phyloP scores from a whole-genome alignment of 37 sponge, comb jelly and placozoan genomes.

The Spongia lamella region DNA sequence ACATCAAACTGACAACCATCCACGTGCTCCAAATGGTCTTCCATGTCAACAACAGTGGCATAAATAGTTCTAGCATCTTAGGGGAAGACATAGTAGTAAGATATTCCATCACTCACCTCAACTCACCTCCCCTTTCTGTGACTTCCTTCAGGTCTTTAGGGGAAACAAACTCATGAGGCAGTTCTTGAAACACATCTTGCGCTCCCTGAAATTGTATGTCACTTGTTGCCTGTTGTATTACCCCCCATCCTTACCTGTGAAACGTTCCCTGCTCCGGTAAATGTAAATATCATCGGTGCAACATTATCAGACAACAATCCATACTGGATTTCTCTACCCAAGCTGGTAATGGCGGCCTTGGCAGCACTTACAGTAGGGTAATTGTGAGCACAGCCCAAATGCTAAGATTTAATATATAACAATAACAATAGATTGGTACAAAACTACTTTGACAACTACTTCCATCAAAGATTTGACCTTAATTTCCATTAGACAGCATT shows the following conservation, averaged over 20 bases:
- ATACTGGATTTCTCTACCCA: slow-evolving; percentile 78
- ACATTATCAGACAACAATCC: slow-evolving; percentile 62
- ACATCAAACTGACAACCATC: slow-evolving; percentile 49
- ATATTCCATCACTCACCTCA: not conserved
- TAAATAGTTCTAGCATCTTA: slow-evolving; percentile 71
- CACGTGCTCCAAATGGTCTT: slow-evolving; percentile 61
- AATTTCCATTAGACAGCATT: no score
- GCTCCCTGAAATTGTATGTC: no score
- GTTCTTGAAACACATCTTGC: slow-evolving; percentile 83
- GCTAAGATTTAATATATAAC: slow-evolving; percentile 22
- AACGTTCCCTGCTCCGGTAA: slow-evolving; percentile 96
- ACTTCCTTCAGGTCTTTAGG: slow-evolving; percentile 80
- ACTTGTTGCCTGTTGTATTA: no score
- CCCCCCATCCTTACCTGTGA: slow-evolving; percentile 86
- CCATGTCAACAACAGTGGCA: slow-evolving; percentile 65
- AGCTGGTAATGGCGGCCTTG: slow-evolving; percentile 72
- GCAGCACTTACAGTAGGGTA: slow-evolving; percentile 75
- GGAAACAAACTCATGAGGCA: slow-evolving; percentile 89
- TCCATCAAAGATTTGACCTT: not conserved
- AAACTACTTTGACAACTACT: not conserved
- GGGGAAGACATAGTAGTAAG: no score
- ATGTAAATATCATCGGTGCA: slow-evolving; percentile 87
- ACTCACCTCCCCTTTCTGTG: slow-evolving; percentile 70
- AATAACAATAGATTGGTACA: not conserved
- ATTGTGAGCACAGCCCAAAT: slow-evolving; percentile 92